These are phyloP conservation scores for Hemichromis elongatus DNA, from an alignment of 2,113 vertebrate genomes.

Conservation along the genomic window DNA sequence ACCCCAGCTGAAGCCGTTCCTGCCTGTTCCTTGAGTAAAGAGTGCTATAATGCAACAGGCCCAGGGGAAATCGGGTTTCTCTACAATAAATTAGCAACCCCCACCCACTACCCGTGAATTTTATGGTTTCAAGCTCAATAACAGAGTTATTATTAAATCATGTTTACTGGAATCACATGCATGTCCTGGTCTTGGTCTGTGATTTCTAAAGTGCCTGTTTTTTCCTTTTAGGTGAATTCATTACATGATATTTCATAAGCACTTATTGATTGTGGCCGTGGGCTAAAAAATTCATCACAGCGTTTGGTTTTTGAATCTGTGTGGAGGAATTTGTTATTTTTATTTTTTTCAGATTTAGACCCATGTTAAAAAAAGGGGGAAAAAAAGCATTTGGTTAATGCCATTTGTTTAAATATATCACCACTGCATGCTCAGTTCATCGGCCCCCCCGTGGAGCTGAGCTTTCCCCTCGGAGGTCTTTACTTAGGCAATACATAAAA, in stretches of 20 bases:
- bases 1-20: background rate
- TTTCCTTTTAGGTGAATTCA: constrained; percentile 23
- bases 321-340: background rate
- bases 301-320: background rate
- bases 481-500: constrained; percentile 31
- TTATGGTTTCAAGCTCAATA: constrained; percentile 58
- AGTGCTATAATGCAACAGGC: constrained; percentile 47
- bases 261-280: constrained; percentile 34
- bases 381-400: background rate
- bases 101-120: constrained; percentile 24
- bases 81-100: constrained; percentile 52
- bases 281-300: background rate
- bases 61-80: constrained; percentile 65
- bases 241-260: constrained; percentile 54
- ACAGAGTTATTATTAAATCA: constrained; percentile 52
- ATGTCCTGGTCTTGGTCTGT: constrained; percentile 4
- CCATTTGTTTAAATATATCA: background rate
- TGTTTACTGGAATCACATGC: constrained; percentile 39
- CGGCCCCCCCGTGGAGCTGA: background rate
- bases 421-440: constrained; percentile 13
- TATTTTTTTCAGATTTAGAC: background rate
- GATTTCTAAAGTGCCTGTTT: background rate
- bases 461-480: constrained; percentile 36
- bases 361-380: accelerated
- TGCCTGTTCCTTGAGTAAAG: constrained; percentile 44